Base-by-base conservation (phyloP, 2,113 vertebrate species). In the Saccopteryx bilineata region DNA sequence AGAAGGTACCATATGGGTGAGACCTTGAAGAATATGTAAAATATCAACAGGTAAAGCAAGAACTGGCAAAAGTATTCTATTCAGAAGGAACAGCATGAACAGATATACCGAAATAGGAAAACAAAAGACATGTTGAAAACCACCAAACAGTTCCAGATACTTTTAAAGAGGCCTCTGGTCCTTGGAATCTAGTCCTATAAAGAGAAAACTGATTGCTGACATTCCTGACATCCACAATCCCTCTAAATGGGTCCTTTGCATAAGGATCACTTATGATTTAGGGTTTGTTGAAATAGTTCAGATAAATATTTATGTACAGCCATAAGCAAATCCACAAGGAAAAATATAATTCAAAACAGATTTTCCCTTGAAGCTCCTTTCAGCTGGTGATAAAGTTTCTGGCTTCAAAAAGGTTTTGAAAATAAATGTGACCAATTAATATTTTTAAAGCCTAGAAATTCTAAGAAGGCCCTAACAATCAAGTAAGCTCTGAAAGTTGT, bases 321-420 rank as follows among this genome's bases (percentile, higher is more conserved):
- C 79, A 97, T 96, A 96, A 96, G 95, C 91, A 96, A 96, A 95
- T 96, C 93, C 96, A 92, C 90, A 94, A 90, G 95, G 90, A 93
- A 97, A 97, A 96, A 87, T 93, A n/a, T 96, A 98, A 98, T 39
- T 87, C 85, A 93, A 95, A 97, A 92, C 97, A 97, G 93, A 97
- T 95, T 97, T 90, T 95, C 71, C 81, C 90, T 95, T 88, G 90
- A 96, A 95, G 92, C 39, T 79, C 31, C 61, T 86, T 96, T 96
- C 81, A 96, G 88, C 81, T 95, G 90, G 58, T 96, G 96, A 96
- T 96, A 96, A 93, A 68, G 21, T 96, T 85, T 96, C 83, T 87
- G 72, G 82, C 90, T 96, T 97, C 96, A 97, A 95, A 96, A 93
- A 93, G 83, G 83, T 87, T 96, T 96, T 81, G 78, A 96, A 96